These are phyloP conservation scores for Distichodus sexfasciatus DNA, from an alignment of 2,797 vertebrate genomes.

Conservation along the genomic window DNA sequence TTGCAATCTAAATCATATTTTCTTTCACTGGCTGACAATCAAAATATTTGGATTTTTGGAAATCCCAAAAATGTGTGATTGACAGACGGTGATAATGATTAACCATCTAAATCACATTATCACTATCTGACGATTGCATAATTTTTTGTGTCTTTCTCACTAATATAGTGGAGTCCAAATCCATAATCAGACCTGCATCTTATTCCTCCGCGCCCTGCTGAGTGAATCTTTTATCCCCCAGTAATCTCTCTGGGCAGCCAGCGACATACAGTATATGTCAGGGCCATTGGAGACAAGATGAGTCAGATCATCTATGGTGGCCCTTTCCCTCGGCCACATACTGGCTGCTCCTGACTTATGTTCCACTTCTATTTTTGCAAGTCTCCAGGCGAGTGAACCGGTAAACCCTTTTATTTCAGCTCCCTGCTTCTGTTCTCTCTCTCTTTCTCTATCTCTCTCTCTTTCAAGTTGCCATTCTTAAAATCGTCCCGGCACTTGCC, in stretches of 20 bases:
- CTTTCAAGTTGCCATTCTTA: constrained; percentile 16
- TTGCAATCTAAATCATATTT: too few species aligned
- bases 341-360: background rate
- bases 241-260: constrained; percentile 3
- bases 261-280: background rate
- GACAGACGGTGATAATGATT: too few species aligned
- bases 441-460: constrained; percentile 14
- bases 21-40: too few species aligned
- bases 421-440: background rate
- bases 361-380: background rate
- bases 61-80: too few species aligned
- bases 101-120: too few species aligned
- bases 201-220: constrained; percentile 16
- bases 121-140: background rate
- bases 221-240: constrained; percentile 17
- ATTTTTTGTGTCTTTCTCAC: background rate
- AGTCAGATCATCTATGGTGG: constrained; percentile 28
- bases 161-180: background rate
- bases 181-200: background rate
- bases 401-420: background rate
- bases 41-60: too few species aligned
- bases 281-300: background rate
- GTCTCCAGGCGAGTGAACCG: background rate
- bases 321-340: background rate
- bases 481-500: background rate